These are phyloP conservation scores for Bombyx mandarina DNA, from an alignment of 1,140 invertebrate genomes.

Conservation along the genomic window DNA sequence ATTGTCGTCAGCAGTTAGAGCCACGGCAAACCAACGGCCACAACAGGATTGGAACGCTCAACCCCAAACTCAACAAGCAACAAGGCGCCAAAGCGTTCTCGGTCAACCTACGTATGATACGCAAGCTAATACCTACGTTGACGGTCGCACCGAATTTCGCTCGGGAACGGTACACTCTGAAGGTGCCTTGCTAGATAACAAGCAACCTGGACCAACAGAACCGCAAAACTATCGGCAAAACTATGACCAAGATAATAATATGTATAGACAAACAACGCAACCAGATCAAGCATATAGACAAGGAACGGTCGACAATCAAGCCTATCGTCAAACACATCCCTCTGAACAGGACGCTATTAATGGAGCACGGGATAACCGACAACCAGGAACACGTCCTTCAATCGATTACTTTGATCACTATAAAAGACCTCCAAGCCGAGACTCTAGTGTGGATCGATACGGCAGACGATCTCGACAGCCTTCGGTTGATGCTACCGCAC, in stretches of 20 bases:
- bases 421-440: slow-evolving; percentile 88
- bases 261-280: slow-evolving; percentile 30
- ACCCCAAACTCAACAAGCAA: slow-evolving; percentile 22
- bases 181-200: slow-evolving; percentile 21
- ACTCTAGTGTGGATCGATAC: slow-evolving; percentile 89
- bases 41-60: slow-evolving; percentile 43
- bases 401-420: slow-evolving; percentile 92
- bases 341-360: slow-evolving; percentile 42
- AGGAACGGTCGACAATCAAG: slow-evolving; percentile 27
- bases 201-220: slow-evolving; percentile 39
- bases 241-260: slow-evolving; percentile 24
- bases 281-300: slow-evolving; percentile 23
- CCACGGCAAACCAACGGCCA: slow-evolving; percentile 36
- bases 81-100: slow-evolving; percentile 45
- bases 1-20: slow-evolving; percentile 34
- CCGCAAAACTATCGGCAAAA: slow-evolving; percentile 23
- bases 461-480: slow-evolving; percentile 81
- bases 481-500: slow-evolving; percentile 75
- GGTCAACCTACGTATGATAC: slow-evolving; percentile 43
- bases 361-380: slow-evolving; percentile 45
- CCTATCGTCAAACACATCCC: slow-evolving; percentile 24
- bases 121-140: slow-evolving; percentile 35
- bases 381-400: slow-evolving; percentile 70
- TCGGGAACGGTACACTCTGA: slow-evolving; percentile 52
- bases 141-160: slow-evolving; percentile 43